Evolutionary conservation across 2,888 invertebrate genomes (phyloP), one percentile per base, ranked within the genome.

Genomic region (Pegoplata infirma): DNA sequence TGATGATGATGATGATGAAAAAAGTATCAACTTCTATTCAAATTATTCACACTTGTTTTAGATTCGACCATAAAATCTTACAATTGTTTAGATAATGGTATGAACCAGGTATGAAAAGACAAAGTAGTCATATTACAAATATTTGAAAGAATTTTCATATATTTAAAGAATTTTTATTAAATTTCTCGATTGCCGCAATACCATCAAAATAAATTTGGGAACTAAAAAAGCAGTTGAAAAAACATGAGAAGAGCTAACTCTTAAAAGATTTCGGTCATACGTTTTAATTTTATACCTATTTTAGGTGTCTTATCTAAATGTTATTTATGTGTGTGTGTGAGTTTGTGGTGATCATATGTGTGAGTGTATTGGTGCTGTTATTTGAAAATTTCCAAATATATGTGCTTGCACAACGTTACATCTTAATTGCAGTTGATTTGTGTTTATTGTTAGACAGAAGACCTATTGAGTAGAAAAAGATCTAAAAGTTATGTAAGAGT

Each of bases 391-490:
- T 69, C 14, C 19, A 28, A 44, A 58, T 28, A 16, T 53, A 25
- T 59, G 47, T 56, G 21, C 44, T 74, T 61, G 21, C 32, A 32
- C 32, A 21, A 55, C 44, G 53, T 74, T 67, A 74, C 55, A 44
- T 55, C 61, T 47, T 74, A 67, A 74, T 74, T 74, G 67, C 61
- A 61, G 55, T 67, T 55, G 21, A 74, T 74, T 61, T 74, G 67
- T 55, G 55, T 61, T 74, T 67, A 67, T 67, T 74, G 61, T 67
- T 44, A 17, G 1, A 25, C 32, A 14, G 51, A n/a, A 21, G 32
- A 47, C 8, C 32, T 47, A 59, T 44, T 23, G 16, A 51, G 19
- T 5, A 46, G 14, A 17, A 16, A 44, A 3, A 16, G 40, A 58
- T 58, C 7, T n/a, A 21, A n/a, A n/a, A n/a, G n/a, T n/a, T n/a